These are phyloP conservation scores for Apodemus speciosus DNA, from an alignment of 2,113 vertebrate species.

Conservation along the genomic window DNA sequence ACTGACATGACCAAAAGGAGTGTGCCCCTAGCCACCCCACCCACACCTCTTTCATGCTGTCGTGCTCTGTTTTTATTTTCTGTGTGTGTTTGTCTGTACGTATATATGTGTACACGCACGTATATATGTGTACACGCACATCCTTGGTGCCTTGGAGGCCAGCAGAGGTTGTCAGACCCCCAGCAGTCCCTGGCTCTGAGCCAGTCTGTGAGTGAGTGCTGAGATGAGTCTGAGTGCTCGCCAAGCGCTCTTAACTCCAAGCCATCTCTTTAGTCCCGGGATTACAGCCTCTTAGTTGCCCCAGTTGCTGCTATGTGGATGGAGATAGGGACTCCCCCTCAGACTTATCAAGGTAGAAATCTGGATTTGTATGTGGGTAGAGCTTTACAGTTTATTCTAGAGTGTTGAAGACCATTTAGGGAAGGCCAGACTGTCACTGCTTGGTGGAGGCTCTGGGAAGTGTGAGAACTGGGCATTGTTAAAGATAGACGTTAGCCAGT, in stretches of 20 bases:
- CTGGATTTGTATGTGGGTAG: background rate
- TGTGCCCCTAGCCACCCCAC: too few relatives aligned
- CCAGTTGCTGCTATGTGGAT: accelerated
- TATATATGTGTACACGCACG: background rate
- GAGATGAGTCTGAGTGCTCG: background rate
- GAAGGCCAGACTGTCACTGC: background rate
- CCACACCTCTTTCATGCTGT: too few relatives aligned
- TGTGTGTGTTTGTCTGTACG: background rate
- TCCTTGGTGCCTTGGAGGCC: background rate
- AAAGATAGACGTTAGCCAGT: background rate
- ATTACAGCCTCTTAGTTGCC: background rate
- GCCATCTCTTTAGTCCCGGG: too few relatives aligned
- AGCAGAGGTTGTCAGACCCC: background rate
- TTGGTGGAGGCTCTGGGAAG: background rate
- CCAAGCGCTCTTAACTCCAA: background rate
- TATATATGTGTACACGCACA: background rate
- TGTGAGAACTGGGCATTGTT: background rate
- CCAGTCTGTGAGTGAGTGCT: background rate
- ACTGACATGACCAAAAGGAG: background rate
- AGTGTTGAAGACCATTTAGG: background rate
- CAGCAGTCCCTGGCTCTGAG: background rate
- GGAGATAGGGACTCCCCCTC: background rate
- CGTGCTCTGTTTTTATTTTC: background rate
- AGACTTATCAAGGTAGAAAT: background rate
- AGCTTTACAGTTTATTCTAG: background rate